Evolutionary conservation across 1,140 invertebrate species (phyloP), one percentile per base, ranked within the genome.

Genomic region (Tyrophagus putrescentiae): DNA sequence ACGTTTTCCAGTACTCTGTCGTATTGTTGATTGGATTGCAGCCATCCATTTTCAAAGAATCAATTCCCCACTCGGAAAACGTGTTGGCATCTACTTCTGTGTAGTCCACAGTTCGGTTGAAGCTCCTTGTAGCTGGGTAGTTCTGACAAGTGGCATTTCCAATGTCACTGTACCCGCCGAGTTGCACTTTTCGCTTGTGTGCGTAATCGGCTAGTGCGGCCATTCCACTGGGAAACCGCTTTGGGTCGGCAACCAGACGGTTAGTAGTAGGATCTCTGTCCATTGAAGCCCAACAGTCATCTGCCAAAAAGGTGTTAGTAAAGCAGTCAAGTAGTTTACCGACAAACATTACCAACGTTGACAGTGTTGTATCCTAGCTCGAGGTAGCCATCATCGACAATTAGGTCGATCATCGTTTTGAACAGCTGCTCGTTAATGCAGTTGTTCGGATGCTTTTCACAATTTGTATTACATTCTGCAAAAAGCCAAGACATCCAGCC

Each of bases 271-370:
- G 59, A 68, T 83, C 82, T 44, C 92, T 74, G 59, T 85, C 79
- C 65, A 84, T 82, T 64, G 87, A 85, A 60, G 89, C 73, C 91
- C 91, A 97, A 72, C 92, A 97, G 72, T 97, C 92, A 70, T 97
- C n/a, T n/a, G n/a, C n/a, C n/a, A n/a, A n/a, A n/a, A n/a, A n/a
- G n/a, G n/a, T n/a, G n/a, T n/a, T n/a, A n/a, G n/a, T n/a, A n/a
- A n/a, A n/a, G n/a, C n/a, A n/a, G n/a, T n/a, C n/a, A n/a, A n/a
- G n/a, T n/a, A n/a, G n/a, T n/a, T n/a, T n/a, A n/a, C n/a, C n/a
- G n/a, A n/a, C 91, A 97, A 72, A 92, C 96, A 72, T 97, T 92
- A 70, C 96, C 92, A 56, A 97, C 82, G 70, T 90, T 94, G 57
- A 95, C 82, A 69, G 90, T 91, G 69, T 92, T 82, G 73, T 95